A percentile compares a stretch with the other conserved stretches of the same genome.
These are phyloP conservation scores for Cydia pomonella DNA, from an alignment of 1,140 invertebrate genomes.

Conservation along the genomic window DNA sequence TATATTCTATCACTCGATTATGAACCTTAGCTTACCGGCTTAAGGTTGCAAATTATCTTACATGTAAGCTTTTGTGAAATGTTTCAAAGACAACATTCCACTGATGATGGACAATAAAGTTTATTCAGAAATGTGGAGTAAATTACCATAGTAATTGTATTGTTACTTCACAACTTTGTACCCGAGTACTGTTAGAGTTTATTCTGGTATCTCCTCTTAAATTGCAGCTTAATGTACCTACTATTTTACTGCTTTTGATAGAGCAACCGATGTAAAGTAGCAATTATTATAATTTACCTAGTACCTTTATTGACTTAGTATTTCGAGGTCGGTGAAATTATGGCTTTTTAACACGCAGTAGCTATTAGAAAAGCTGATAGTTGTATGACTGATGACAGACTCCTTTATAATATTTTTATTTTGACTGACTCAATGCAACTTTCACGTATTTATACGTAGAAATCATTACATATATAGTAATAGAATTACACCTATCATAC, in stretches of 20 bases:
- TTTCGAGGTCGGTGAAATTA: too few species aligned
- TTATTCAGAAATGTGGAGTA: conserved; percentile 28
- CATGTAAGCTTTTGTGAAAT: not conserved
- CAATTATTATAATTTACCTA: not conserved
- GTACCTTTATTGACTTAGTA: not conserved
- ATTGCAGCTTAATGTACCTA: not conserved
- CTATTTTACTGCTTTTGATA: not conserved
- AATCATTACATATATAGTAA: not conserved
- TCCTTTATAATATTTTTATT: not conserved
- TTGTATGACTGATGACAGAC: not conserved
- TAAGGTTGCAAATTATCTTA: not conserved
- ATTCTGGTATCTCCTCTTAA: not conserved
- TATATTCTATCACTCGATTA: not conserved
- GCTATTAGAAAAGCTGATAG: not conserved
- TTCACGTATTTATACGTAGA: not conserved
- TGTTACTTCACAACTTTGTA: conserved; percentile 30
- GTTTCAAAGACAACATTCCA: conserved; percentile 1
- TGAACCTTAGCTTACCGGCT: not conserved
- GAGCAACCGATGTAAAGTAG: not conserved
- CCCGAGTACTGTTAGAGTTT: conserved; percentile 14
- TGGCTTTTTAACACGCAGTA: not conserved
- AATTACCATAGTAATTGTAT: conserved; percentile 28
- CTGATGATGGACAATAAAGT: conserved; percentile 30
- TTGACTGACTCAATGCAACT: not conserved
- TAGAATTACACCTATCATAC: too few species aligned